Base-by-base conservation (phyloP, 2,888 invertebrate species). In the Ormia ochracea region DNA sequence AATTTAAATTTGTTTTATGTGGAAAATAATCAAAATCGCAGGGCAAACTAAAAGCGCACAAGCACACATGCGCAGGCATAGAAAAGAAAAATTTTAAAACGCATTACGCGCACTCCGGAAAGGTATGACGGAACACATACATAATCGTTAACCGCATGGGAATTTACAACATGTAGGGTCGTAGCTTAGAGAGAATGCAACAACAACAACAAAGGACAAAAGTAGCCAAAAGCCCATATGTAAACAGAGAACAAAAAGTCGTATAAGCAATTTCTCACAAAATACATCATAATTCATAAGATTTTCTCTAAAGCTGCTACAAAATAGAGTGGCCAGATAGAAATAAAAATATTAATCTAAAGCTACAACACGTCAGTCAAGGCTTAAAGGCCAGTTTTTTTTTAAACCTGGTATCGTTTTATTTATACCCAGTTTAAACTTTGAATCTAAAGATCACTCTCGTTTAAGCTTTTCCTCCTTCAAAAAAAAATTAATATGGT, bases 21-120 rank as follows among this genome's bases (percentile, higher is more conserved):
- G 2, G 5, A 33, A 65, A 38, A 52, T 23, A 38, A 50, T 56
- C 48, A 26, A 33, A 28, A 33, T 33, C 10, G 12, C 12, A 33
- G 66, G 17, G 6, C 48, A 66, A 38, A 56, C 38, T 38, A 58
- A 48, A 74, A 66, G 41, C 58, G 26, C 36, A 70, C 19, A 74
- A 66, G 41, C 58, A 36, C 36, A 70, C 19, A 43, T 28, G 12
- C 23, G 28, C 36, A 26, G 2, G 3, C 17, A 54, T 33, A 31
- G 9, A 43, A 69, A 21, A 33, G 5, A 14, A 23, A 58, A 56
- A 38, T 21, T 48, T 75, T 52, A 33, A 61, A 78, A 73, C 54
- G 73, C 78, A 58, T 73, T 56, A 58, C 73, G 61, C 66, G 56
- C 68, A 48, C 61, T 73, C n/a, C 33, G 31, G 28, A 54, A 61